Evolutionary conservation across 2,113 vertebrate genomes (phyloP).

Genomic region (Chlorocebus sabaeus): DNA sequence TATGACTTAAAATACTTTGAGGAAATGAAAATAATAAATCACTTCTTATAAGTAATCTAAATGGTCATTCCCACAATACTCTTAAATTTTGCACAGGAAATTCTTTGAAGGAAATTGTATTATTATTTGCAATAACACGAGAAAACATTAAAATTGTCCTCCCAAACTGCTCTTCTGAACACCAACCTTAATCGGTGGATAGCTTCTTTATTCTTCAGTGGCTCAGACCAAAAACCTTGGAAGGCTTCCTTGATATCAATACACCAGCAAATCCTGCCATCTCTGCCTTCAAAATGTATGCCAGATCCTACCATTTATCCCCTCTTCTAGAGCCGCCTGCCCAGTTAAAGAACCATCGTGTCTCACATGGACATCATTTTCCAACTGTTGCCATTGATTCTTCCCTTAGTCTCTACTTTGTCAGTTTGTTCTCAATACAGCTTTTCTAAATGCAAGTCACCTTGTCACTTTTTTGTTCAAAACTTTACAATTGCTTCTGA

Average conservation of each 20-base stretch:
- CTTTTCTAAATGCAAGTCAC: not conserved
- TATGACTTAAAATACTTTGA: not conserved
- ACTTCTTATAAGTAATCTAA: not conserved
- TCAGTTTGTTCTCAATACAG: not conserved
- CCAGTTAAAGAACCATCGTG: not conserved
- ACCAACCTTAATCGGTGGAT: fast-evolving
- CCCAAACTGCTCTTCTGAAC: not conserved
- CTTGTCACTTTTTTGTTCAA: not conserved
- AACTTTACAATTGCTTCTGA: not conserved
- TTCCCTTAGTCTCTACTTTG: not conserved
- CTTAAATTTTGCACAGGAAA: not conserved
- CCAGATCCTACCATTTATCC: fast-evolving
- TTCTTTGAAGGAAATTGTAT: not conserved
- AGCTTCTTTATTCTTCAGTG: not conserved
- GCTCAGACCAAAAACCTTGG: not conserved
- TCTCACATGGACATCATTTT: not conserved
- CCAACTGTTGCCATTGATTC: not conserved
- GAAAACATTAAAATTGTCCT: not conserved
- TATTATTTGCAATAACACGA: not conserved
- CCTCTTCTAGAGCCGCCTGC: not conserved
- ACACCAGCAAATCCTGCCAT: not conserved
- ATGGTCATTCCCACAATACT: not conserved
- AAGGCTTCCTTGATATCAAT: not conserved
- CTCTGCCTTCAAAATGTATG: too few species aligned
- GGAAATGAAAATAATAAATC: not conserved